Evolutionary conservation across 2,888 invertebrate species (phyloP).

Genomic region (Eupeodes luniger): DNA sequence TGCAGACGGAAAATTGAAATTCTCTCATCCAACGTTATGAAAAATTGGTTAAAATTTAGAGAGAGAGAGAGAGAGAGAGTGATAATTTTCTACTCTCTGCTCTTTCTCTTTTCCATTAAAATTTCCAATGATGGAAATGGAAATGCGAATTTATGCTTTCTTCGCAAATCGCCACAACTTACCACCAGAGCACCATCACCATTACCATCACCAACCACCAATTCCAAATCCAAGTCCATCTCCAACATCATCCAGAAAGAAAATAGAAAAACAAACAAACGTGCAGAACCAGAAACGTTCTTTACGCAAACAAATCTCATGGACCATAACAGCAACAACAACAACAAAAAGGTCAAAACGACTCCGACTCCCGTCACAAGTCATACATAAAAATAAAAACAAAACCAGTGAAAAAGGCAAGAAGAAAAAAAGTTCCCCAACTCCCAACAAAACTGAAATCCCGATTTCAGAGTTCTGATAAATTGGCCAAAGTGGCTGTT

Average conservation of each 20-base stretch:
- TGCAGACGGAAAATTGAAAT: constrained; percentile 21
- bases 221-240: background rate
- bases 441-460: constrained; percentile 48
- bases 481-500: constrained; percentile 71
- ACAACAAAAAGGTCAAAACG: constrained; percentile 63
- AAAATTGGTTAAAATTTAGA: background rate
- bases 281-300: constrained; percentile 67
- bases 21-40: background rate
- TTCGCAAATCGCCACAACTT: constrained; percentile 41
- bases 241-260: background rate
- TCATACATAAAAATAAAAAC: constrained; percentile 20
- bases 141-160: constrained; percentile 51
- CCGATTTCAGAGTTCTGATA: constrained; percentile 66
- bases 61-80: constrained; percentile 36
- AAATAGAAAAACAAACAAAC: constrained; percentile 45
- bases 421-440: constrained; percentile 8
- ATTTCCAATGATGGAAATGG: constrained; percentile 66
- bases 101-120: constrained; percentile 37
- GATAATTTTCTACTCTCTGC: background rate
- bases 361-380: constrained; percentile 19
- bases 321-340: constrained; percentile 59
- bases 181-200: constrained; percentile 33
- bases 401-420: constrained; percentile 23
- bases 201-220: background rate
- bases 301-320: constrained; percentile 60